Evolutionary conservation across 2,888 invertebrate genomes (phyloP).

Genomic region (Napeogenes inachia): DNA sequence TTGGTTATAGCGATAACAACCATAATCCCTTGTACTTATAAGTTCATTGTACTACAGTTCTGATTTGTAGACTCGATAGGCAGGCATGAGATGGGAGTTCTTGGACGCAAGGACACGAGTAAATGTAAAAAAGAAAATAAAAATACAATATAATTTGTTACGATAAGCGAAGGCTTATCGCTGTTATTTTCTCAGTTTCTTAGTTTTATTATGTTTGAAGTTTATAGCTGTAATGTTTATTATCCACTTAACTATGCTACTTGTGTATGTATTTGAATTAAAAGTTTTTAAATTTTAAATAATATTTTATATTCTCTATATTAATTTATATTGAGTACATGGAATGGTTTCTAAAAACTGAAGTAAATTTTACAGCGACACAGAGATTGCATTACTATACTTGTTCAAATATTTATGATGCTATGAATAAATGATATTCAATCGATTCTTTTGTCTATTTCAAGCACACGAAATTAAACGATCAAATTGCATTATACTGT

Average conservation of each 20-base stretch:
- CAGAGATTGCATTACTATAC: background rate
- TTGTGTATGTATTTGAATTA: background rate
- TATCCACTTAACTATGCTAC: background rate
- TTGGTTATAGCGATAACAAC: background rate
- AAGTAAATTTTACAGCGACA: background rate
- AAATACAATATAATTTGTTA: constrained; percentile 50
- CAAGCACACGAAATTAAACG: constrained; percentile 10
- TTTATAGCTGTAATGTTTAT: constrained; percentile 10
- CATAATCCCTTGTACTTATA: constrained; percentile 8
- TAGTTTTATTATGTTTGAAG: constrained; percentile 4
- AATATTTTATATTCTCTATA: too few species aligned
- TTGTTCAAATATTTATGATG: background rate
- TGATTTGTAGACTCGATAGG: constrained; percentile 67
- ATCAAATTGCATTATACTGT: constrained; percentile 13
- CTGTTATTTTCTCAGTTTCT: constrained; percentile 23
- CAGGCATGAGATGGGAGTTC: constrained; percentile 64
- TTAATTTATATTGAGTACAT: too few species aligned
- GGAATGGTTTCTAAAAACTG: background rate
- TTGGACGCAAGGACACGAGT: constrained; percentile 60
- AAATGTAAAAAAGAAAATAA: constrained; percentile 45
- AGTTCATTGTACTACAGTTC: constrained; percentile 45
- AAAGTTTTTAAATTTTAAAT: background rate
- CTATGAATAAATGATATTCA: constrained; percentile 8
- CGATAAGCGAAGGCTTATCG: constrained; percentile 37
- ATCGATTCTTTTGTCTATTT: constrained; percentile 11